phyloP scores from a whole-genome alignment of 2,797 vertebrate genomes.

The Sylvilagus floridanus region DNA sequence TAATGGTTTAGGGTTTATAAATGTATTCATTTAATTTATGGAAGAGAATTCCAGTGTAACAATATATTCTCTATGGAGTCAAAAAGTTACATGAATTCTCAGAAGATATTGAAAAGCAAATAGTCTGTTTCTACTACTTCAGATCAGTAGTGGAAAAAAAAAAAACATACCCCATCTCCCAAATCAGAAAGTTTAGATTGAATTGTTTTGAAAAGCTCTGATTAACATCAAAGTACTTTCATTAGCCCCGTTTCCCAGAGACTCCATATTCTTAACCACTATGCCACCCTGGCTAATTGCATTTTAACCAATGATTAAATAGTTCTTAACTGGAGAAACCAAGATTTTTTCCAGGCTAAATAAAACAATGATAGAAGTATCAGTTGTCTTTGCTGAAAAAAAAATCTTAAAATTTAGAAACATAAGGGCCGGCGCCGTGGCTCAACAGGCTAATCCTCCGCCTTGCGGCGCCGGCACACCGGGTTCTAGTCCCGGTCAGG shows the following conservation, averaged over 20 bases:
- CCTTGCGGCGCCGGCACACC: too few relatives aligned
- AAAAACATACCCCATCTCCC: not conserved
- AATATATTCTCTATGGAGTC: not conserved
- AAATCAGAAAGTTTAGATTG: not conserved
- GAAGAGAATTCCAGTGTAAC: not conserved
- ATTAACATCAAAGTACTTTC: not conserved
- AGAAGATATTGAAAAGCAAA: not conserved
- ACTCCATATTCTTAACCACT: not conserved
- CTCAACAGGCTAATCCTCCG: too few relatives aligned
- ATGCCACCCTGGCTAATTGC: not conserved
- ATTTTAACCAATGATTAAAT: not conserved
- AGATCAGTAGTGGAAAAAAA: not conserved
- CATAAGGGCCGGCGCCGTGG: too few relatives aligned
- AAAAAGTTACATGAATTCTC: not conserved
- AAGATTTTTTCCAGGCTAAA: not conserved
- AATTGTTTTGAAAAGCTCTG: not conserved
- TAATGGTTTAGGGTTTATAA: not conserved
- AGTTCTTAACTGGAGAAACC: not conserved
- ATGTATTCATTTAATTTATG: conserved; percentile 18
- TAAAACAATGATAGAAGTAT: not conserved
- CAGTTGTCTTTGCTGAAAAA: not conserved
- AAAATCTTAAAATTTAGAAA: not conserved
- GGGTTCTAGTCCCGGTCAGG: too few relatives aligned
- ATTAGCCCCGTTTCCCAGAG: not conserved
- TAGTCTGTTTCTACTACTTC: not conserved